Conservation (phyloP, 64 coral and sea anemone species). For the Hydrozoanthus tunicans region DNA sequence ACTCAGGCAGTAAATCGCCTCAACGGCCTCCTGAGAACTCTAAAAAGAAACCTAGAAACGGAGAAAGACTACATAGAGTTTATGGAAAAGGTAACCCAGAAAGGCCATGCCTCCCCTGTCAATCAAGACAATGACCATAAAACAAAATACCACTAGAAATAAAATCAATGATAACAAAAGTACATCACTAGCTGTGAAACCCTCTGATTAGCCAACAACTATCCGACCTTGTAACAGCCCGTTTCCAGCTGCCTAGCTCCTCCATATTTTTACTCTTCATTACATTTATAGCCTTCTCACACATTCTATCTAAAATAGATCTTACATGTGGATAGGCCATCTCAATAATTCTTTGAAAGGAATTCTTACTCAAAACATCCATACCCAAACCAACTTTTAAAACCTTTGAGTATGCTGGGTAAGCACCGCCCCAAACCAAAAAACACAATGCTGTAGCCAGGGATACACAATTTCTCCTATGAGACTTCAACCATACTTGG, state of each 20-base stretch:
- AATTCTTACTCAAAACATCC: not conserved
- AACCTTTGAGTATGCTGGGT: not conserved
- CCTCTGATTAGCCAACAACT: slow-evolving; percentile 31
- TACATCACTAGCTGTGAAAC: slow-evolving; percentile 2
- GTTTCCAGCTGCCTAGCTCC: not conserved
- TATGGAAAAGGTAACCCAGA: not conserved
- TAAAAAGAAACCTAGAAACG: not conserved
- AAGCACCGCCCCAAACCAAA: not conserved
- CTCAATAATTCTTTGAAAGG: slow-evolving; percentile 5
- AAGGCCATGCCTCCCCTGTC: not conserved
- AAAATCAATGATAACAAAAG: slow-evolving; percentile 24
- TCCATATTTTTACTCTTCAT: not conserved
- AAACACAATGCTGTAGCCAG: not conserved
- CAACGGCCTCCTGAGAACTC: not conserved
- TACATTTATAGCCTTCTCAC: not conserved
- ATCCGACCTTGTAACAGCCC: slow-evolving; percentile 15
- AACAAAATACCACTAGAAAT: not conserved
- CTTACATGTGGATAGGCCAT: slow-evolving; percentile 12
- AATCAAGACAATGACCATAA: not conserved
- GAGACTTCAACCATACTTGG: too few relatives aligned
- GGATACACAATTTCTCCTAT: not conserved
- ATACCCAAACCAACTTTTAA: not conserved
- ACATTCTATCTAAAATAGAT: not conserved
- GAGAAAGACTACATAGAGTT: not conserved
- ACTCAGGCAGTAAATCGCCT: not conserved